A percentile compares a stretch with the other conserved stretches of the same genome.
Conservation (phyloP, 1,140 invertebrate genomes). For the Drosophila albomicans region DNA sequence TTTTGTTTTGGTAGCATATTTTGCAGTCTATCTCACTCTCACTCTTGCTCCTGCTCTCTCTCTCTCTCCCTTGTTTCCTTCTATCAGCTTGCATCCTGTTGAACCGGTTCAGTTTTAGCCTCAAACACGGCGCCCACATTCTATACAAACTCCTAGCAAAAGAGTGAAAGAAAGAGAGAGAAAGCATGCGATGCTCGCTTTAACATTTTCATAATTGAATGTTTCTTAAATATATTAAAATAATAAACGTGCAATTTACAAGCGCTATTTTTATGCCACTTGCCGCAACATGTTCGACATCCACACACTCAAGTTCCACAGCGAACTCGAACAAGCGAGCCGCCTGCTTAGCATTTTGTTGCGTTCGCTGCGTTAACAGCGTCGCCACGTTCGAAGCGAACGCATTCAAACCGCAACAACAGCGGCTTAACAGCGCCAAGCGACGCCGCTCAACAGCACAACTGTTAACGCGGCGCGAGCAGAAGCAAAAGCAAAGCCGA, state of each 20-base stretch:
- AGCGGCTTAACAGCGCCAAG: constrained; percentile 5
- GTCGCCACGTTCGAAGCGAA: constrained; percentile 11
- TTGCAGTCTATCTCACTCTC: constrained; percentile 25
- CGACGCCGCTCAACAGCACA: constrained; percentile 2
- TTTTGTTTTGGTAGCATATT: constrained; percentile 68
- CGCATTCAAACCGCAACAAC: constrained; percentile 10
- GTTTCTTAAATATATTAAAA: not conserved
- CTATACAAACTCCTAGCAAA: constrained; percentile 13
- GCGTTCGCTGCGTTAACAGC: constrained; percentile 29
- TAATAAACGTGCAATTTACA: constrained; percentile 1
- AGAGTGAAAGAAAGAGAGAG: not conserved
- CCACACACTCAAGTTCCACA: constrained; percentile 43
- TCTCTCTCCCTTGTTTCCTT: constrained; percentile 11
- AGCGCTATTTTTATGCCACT: not conserved
- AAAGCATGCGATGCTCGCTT: not conserved
- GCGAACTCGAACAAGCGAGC: constrained; percentile 22
- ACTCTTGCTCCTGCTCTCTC: constrained; percentile 4
- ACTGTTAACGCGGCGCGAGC: constrained; percentile 26
- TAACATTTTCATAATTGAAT: constrained; percentile 1
- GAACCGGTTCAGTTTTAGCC: constrained; percentile 58
- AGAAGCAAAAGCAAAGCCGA: constrained; percentile 53
- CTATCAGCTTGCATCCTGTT: constrained; percentile 63
- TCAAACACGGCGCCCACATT: constrained; percentile 16
- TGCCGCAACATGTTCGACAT: constrained; percentile 13
- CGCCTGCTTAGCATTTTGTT: not conserved